Evolutionary conservation across 1,140 invertebrate genomes (phyloP).

Genomic region (Diorhabda carinulata): DNA sequence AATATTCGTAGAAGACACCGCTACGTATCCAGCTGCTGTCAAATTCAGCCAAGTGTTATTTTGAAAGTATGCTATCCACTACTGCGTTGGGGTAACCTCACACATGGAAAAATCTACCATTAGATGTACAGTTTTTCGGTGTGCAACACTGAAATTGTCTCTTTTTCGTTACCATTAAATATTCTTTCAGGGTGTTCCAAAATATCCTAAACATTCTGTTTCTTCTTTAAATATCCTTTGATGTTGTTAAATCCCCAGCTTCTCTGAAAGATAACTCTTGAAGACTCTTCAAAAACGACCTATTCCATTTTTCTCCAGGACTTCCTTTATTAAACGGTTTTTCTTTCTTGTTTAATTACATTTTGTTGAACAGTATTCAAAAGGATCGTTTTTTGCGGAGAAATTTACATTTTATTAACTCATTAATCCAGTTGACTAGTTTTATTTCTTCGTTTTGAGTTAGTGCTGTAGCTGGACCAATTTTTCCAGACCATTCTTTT

Average conservation of each 20-base stretch:
- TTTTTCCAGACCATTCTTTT: slow-evolving; percentile 20
- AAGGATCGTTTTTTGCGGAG: background rate
- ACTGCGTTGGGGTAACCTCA: slow-evolving; percentile 18
- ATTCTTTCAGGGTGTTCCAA: slow-evolving; percentile 36
- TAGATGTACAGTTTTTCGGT: slow-evolving; percentile 26
- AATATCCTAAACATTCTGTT: slow-evolving; percentile 27
- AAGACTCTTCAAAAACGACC: no score
- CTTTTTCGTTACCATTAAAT: slow-evolving; percentile 43
- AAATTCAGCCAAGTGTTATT: slow-evolving; percentile 39
- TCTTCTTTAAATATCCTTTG: slow-evolving; percentile 17
- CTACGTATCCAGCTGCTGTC: slow-evolving; percentile 47
- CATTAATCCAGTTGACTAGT: slow-evolving; percentile 21
- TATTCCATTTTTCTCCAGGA: background rate
- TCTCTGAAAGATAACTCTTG: background rate
- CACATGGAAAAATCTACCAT: slow-evolving; percentile 32
- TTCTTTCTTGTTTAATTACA: background rate
- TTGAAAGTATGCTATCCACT: slow-evolving; percentile 31
- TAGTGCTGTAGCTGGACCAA: slow-evolving; percentile 25
- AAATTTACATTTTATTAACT: background rate
- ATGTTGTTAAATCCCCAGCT: background rate
- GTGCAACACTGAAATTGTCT: slow-evolving; percentile 27
- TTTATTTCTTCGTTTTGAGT: slow-evolving; percentile 24
- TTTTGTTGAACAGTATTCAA: background rate
- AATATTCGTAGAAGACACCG: slow-evolving; percentile 15
- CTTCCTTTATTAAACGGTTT: slow-evolving; percentile 27